Conservation (phyloP, 2,113 vertebrate genomes). For the Sander vitreus region DNA sequence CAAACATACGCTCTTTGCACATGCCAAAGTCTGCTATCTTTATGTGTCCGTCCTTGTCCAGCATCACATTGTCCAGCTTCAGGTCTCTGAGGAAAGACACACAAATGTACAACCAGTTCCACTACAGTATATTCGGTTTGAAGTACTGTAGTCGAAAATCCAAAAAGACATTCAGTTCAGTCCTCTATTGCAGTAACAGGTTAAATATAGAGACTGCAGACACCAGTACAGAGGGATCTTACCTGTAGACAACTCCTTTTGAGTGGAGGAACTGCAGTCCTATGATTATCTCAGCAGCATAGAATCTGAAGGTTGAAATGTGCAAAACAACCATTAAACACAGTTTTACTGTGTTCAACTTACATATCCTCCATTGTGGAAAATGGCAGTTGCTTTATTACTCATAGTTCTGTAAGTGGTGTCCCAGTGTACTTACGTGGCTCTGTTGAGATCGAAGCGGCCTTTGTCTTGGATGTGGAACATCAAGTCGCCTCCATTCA, state of each 20-base stretch:
- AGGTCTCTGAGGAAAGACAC: conserved; percentile 87
- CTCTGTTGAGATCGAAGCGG: conserved; percentile 93
- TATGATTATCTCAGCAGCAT: conserved; percentile 93
- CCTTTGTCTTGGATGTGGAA: conserved; percentile 99
- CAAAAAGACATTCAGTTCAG: neutral
- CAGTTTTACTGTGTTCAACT: neutral
- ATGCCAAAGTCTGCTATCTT: conserved; percentile 99
- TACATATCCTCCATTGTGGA: neutral
- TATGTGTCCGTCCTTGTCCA: conserved; percentile 94
- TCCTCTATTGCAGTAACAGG: neutral
- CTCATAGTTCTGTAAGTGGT: neutral
- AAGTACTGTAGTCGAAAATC: neutral
- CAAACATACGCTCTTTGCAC: conserved; percentile 94
- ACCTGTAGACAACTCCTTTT: conserved; percentile 97
- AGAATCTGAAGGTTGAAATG: conserved; percentile 88
- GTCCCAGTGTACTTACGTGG: conserved; percentile 85
- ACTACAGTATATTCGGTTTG: neutral
- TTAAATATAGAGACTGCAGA: neutral
- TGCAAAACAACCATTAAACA: conserved; percentile 24
- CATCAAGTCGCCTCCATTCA: conserved; percentile 98
- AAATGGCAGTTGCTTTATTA: neutral
- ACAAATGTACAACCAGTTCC: neutral
- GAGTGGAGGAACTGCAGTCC: conserved; percentile 96
- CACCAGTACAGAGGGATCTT: conserved; percentile 17
- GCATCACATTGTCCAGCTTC: conserved; percentile 98